Evolutionary conservation across 1,140 invertebrate species (phyloP).

Genomic region (Microvelia longipes): DNA sequence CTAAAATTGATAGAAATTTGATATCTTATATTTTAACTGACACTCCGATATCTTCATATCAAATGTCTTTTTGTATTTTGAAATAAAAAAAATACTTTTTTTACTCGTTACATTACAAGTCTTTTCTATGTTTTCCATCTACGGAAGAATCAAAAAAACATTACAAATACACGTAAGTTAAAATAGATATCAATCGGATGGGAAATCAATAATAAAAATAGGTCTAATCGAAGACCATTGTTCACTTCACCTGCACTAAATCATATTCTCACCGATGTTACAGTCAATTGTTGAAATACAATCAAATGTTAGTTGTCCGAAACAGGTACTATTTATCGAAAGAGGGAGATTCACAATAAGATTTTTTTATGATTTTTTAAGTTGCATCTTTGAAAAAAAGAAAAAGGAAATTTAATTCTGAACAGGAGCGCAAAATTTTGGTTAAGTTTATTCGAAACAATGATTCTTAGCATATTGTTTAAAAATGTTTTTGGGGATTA

Average conservation of each 20-base stretch:
- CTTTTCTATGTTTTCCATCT: no score
- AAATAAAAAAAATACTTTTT: no score
- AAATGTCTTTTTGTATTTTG: no score
- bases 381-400: background rate
- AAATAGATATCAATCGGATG: background rate
- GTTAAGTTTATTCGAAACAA: no score
- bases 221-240: background rate
- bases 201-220: background rate
- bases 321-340: background rate
- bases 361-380: background rate
- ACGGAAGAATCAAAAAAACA: background rate
- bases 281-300: background rate
- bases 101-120: no score
- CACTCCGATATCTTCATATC: no score
- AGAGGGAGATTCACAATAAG: no score
- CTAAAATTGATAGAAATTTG: no score
- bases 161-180: background rate
- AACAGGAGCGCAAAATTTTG: no score
- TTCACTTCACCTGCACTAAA: background rate
- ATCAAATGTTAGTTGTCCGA: background rate
- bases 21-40: no score
- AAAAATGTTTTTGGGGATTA: no score
- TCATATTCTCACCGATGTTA: background rate
- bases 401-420: background rate
- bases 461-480: no score